phyloP scores from a whole-genome alignment of 35 echinoderm and acorn worm genomes.

The Lytechinus variegatus region DNA sequence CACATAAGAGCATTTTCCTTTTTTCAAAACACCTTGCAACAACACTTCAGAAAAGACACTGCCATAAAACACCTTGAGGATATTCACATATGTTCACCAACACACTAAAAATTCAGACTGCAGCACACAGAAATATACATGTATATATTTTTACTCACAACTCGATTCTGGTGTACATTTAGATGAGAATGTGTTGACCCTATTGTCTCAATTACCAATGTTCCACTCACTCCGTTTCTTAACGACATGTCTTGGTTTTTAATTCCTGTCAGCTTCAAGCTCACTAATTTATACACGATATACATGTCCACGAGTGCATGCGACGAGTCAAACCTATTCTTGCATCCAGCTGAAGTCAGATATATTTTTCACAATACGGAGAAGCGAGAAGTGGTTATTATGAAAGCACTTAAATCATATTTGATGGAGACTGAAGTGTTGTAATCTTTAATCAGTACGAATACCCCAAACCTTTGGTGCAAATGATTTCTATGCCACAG shows the following conservation, averaged over 20 bases:
- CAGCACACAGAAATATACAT: neutral
- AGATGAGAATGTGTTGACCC: neutral
- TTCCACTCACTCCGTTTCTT: neutral
- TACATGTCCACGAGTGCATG: neutral
- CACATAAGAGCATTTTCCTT: neutral
- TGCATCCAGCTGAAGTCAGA: neutral
- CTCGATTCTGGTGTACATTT: neutral
- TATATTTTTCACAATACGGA: neutral
- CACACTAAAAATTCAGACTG: neutral
- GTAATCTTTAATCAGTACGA: no score
- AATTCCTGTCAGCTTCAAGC: neutral
- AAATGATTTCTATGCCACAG: neutral
- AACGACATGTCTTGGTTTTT: neutral
- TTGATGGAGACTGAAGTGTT: no score
- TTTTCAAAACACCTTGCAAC: neutral
- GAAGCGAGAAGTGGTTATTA: no score
- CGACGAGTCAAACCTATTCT: neutral
- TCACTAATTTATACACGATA: neutral
- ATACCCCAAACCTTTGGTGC: neutral
- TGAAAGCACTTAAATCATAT: no score
- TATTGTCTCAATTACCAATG: neutral
- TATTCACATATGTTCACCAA: neutral
- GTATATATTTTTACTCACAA: neutral
- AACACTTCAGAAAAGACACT: neutral
- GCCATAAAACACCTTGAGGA: neutral